A percentile compares a stretch with the other conserved stretches of the same genome.
phyloP scores from a whole-genome alignment of 2,888 invertebrate species.

The Urechis unicinctus region DNA sequence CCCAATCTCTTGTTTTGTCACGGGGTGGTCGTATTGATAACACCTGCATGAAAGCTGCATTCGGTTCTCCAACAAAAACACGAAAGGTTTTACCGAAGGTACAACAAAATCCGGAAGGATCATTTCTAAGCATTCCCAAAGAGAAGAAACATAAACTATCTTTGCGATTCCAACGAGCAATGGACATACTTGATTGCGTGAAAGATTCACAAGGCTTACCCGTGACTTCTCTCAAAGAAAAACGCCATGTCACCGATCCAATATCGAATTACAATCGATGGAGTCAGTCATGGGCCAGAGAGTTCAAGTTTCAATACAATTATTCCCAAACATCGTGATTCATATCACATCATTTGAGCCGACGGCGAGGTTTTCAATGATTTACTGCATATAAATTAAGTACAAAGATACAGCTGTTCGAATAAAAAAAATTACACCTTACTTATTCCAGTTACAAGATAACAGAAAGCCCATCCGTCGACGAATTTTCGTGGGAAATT shows the following conservation, averaged over 20 bases:
- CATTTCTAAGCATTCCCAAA: slow-evolving; percentile 14
- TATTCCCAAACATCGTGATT: no score
- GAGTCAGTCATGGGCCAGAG: slow-evolving; percentile 76
- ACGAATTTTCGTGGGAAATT: no score
- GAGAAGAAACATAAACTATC: slow-evolving; percentile 31
- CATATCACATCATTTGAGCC: no score
- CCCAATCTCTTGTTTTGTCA: no score
- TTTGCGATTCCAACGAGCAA: slow-evolving; percentile 36
- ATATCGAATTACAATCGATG: slow-evolving; percentile 81
- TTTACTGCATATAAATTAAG: no score
- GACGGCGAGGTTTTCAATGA: no score
- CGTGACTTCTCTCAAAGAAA: slow-evolving; percentile 18
- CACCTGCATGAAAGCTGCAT: not conserved
- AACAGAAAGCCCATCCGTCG: no score
- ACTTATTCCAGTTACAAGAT: no score
- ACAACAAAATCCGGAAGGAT: not conserved
- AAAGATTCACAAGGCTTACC: slow-evolving; percentile 22
- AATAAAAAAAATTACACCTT: no score
- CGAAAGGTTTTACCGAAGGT: not conserved
- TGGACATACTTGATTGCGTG: slow-evolving; percentile 40
- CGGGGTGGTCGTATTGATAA: no score
- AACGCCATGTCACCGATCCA: slow-evolving; percentile 46
- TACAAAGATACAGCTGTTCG: no score
- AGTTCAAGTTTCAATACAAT: slow-evolving; percentile 26
- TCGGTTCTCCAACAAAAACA: not conserved